Percentiles rank a stretch among this genome's conserved stretches.
Conservation (phyloP, 2,888 invertebrate genomes). For the Theretra japonica region DNA sequence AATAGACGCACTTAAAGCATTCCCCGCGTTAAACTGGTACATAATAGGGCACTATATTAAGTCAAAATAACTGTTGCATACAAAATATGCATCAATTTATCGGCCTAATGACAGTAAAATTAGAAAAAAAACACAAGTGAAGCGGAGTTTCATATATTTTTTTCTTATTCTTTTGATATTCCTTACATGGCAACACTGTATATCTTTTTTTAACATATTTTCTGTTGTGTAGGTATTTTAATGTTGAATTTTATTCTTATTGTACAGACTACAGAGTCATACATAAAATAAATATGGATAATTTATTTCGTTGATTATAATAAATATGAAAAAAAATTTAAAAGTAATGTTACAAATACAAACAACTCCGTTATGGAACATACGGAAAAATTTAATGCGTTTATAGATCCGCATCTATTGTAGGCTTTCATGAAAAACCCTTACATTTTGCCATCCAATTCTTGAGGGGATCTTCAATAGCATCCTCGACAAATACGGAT, state of each 20-base stretch:
- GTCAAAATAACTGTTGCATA: conserved; percentile 81
- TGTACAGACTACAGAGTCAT: neutral
- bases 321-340: too few relatives aligned
- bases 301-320: too few relatives aligned
- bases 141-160: conserved; percentile 78
- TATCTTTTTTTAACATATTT: neutral
- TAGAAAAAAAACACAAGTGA: conserved; percentile 84
- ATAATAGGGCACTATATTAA: conserved; percentile 77
- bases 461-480: too few relatives aligned
- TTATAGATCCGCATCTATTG: too few relatives aligned
- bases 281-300: too few relatives aligned
- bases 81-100: conserved; percentile 83
- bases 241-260: neutral
- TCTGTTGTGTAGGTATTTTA: neutral
- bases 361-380: too few relatives aligned
- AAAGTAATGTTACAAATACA: too few relatives aligned
- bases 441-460: too few relatives aligned
- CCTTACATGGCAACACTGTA: conserved; percentile 19
- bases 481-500: too few relatives aligned
- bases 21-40: conserved; percentile 73
- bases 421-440: too few relatives aligned
- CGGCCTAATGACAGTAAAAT: conserved; percentile 83
- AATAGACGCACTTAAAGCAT: conserved; percentile 77
- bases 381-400: too few relatives aligned
- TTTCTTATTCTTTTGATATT: conserved; percentile 52